Conservation (phyloP, 2,113 vertebrate species). For the Cynoglossus semilaevis region DNA sequence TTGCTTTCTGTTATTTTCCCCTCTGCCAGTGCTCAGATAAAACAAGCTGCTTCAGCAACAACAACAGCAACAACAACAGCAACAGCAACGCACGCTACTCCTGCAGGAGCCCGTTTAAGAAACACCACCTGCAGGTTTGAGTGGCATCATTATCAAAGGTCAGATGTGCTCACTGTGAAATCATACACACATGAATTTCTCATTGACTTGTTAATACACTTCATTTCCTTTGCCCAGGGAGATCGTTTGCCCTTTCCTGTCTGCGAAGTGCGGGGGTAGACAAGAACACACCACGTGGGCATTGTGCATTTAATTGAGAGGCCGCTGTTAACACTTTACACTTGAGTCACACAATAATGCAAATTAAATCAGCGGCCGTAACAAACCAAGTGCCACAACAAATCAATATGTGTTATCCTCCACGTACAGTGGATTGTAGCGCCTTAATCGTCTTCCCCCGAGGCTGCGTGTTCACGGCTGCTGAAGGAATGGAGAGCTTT, state of each 20-base stretch:
- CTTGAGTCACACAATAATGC: conserved; percentile 50
- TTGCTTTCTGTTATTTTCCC: conserved; percentile 10
- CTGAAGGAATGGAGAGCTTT: conserved; percentile 6
- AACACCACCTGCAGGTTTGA: conserved; percentile 70
- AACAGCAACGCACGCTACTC: conserved; percentile 13
- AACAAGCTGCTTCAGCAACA: conserved; percentile 13
- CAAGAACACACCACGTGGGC: conserved; percentile 12
- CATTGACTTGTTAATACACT: conserved; percentile 74
- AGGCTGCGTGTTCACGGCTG: background rate
- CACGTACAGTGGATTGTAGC: conserved; percentile 1
- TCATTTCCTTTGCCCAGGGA: conserved; percentile 51
- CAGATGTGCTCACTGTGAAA: conserved; percentile 71
- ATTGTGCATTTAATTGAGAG: conserved; percentile 52
- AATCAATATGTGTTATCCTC: conserved; percentile 36
- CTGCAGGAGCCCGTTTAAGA: conserved; percentile 52
- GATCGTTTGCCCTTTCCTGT: conserved; percentile 58
- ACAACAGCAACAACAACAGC: conserved; percentile 13
- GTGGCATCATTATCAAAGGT: conserved; percentile 74
- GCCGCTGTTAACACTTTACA: conserved; percentile 35
- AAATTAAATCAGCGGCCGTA: conserved; percentile 53
- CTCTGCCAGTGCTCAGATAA: conserved; percentile 11
- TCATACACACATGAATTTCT: conserved; percentile 67
- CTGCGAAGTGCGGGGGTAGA: conserved; percentile 27
- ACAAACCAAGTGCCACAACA: conserved; percentile 40
- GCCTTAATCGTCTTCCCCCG: background rate